These are phyloP conservation scores for Regulus satrapa DNA, from an alignment of 2,113 vertebrate genomes.

Conservation along the genomic window DNA sequence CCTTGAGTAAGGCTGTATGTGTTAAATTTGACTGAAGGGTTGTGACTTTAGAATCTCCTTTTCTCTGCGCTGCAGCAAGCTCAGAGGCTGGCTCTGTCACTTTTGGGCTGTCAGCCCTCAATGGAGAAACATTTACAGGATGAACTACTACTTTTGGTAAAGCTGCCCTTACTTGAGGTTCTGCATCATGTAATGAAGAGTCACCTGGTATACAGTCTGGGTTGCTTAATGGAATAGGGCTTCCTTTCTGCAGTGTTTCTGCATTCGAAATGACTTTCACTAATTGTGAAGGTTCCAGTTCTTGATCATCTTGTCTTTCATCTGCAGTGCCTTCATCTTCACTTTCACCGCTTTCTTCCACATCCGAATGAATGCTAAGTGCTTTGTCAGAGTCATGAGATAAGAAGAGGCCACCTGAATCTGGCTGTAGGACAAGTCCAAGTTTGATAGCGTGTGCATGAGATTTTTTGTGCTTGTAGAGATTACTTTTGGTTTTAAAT, in stretches of 20 bases:
- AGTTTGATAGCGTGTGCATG: conserved; percentile 98
- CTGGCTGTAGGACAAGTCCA: conserved; percentile 86
- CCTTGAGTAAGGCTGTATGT: conserved; percentile 76
- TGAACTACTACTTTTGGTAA: conserved; percentile 94
- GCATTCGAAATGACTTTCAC: conserved; percentile 70
- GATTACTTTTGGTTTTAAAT: conserved; percentile 98
- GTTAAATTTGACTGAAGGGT: conserved; percentile 68
- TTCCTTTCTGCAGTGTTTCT: conserved; percentile 73
- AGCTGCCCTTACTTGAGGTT: conserved; percentile 78
- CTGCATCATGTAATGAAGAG: conserved; percentile 69
- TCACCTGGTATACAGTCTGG: conserved; percentile 70
- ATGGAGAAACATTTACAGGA: conserved; percentile 83
- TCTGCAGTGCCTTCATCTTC: conserved; percentile 89
- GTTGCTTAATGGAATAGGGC: conserved; percentile 57
- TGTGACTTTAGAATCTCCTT: conserved; percentile 78
- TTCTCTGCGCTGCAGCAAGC: conserved; percentile 78
- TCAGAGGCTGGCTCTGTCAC: conserved; percentile 78
- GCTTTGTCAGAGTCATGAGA: conserved; percentile 91
- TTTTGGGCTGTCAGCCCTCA: conserved; percentile 86
- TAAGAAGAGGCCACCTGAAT: conserved; percentile 81
- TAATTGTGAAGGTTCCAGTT: conserved; percentile 78
- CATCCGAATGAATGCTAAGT: conserved; percentile 87
- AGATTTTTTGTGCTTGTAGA: conserved; percentile 99
- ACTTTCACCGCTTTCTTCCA: conserved; percentile 91
- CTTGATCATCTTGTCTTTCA: conserved; percentile 73